Evolutionary conservation across 2,113 vertebrate species (phyloP).

Genomic region (Eira barbara): DNA sequence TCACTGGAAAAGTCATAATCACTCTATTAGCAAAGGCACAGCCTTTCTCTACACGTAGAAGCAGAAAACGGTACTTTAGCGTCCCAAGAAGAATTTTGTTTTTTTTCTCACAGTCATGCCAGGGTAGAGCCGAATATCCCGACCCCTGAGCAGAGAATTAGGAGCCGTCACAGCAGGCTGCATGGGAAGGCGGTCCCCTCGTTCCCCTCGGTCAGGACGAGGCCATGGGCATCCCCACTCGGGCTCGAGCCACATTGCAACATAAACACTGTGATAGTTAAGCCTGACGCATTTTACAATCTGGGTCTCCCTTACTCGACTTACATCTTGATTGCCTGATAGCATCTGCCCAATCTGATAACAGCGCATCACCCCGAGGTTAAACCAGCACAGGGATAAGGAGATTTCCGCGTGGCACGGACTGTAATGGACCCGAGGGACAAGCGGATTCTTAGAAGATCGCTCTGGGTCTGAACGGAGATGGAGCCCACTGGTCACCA

Average conservation of each 20-base stretch:
- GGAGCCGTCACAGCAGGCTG: neutral
- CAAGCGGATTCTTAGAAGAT: neutral
- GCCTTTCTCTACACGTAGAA: neutral
- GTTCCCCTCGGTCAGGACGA: rapidly evolving
- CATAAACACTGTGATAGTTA: neutral
- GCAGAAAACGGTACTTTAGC: neutral
- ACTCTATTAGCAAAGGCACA: rapidly evolving
- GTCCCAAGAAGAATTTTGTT: neutral
- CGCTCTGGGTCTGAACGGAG: rapidly evolving
- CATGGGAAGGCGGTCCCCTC: neutral
- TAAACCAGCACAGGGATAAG: neutral
- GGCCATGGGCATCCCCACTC: neutral
- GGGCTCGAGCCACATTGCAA: neutral
- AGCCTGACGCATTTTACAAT: neutral
- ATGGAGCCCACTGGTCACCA: neutral
- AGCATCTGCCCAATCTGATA: neutral
- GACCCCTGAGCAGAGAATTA: neutral
- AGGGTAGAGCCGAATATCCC: neutral
- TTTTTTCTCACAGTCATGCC: neutral
- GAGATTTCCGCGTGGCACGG: neutral
- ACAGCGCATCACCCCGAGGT: neutral
- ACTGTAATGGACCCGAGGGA: neutral
- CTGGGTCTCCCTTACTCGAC: neutral
- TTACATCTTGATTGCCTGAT: neutral
- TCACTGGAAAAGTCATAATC: neutral